Evolutionary conservation across 2,888 invertebrate species (phyloP).

Genomic region (Alloplasta piceator): DNA sequence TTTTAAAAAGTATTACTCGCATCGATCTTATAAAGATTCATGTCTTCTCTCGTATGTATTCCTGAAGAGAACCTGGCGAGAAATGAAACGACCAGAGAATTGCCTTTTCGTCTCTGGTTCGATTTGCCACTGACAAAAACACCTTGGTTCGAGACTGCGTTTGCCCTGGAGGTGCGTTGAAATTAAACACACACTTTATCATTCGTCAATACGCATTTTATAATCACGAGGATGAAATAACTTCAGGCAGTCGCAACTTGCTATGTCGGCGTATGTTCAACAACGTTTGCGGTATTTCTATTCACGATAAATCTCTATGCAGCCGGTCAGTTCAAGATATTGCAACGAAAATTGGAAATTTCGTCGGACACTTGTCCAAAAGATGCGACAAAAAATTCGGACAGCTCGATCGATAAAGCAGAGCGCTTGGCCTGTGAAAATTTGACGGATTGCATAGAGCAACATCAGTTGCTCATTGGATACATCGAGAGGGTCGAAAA

Average conservation of each 20-base stretch:
- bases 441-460: constrained; percentile 54
- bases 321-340: constrained; percentile 39
- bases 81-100: constrained; percentile 54
- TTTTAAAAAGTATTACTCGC: no score
- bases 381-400: not conserved
- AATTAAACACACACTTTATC: not conserved
- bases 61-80: constrained; percentile 49
- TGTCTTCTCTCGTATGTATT: not conserved
- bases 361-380: not conserved
- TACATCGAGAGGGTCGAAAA: constrained; percentile 60
- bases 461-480: constrained; percentile 58
- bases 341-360: constrained; percentile 31
- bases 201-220: no score
- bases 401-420: not conserved
- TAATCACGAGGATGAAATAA: not conserved
- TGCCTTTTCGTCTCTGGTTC: constrained; percentile 59
- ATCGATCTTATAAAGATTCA: not conserved
- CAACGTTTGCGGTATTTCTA: constrained; percentile 27
- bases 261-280: constrained; percentile 9
- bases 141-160: constrained; percentile 64
- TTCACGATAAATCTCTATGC: constrained; percentile 28
- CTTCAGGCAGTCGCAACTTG: constrained; percentile 2
- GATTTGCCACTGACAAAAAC: constrained; percentile 56
- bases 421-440: constrained; percentile 24
- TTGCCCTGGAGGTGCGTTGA: not conserved